A percentile compares a stretch with the other conserved stretches of the same genome.
Evolutionary conservation across 2,888 invertebrate species (phyloP).

Genomic region (Epistrophe grossulariae): DNA sequence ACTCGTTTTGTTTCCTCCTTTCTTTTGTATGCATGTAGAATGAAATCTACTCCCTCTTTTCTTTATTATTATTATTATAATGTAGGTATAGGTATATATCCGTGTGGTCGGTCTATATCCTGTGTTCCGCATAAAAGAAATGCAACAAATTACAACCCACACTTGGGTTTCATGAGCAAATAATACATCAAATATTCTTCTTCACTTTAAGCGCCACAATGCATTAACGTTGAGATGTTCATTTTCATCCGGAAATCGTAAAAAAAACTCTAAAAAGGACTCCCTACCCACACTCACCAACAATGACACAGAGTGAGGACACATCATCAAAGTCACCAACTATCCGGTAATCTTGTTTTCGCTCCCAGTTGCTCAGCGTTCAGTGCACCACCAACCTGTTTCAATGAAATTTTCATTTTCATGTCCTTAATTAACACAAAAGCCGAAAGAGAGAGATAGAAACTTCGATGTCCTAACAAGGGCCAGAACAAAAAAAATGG

Average conservation of each 20-base stretch:
- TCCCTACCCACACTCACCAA: not conserved
- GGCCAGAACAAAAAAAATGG: conserved; percentile 2
- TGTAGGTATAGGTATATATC: not conserved
- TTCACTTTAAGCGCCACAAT: conserved; percentile 32
- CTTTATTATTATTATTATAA: conserved; percentile 18
- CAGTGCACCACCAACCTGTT: conserved; percentile 34
- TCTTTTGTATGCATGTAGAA: not conserved
- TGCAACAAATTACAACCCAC: conserved; percentile 58
- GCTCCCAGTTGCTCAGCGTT: conserved; percentile 18
- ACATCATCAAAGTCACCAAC: conserved; percentile 49
- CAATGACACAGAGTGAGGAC: conserved; percentile 15
- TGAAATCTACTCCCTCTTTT: not conserved
- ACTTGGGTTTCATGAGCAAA: conserved; percentile 50
- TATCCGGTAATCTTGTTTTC: conserved; percentile 53
- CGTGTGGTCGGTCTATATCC: conserved; percentile 37
- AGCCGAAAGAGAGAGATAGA: conserved; percentile 28
- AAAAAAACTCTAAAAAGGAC: not conserved
- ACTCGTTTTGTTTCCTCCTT: not conserved
- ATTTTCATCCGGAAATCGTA: conserved; percentile 56
- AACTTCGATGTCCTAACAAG: conserved; percentile 39
- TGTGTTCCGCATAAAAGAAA: conserved; percentile 34
- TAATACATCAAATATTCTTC: conserved; percentile 57
- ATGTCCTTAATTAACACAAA: conserved; percentile 64
- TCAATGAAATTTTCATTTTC: conserved; percentile 62
- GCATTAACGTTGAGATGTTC: conserved; percentile 64